Percentiles rank a stretch among this genome's conserved stretches.
These are phyloP conservation scores for Archaeoteleia sp. DNA, from an alignment of 2,888 invertebrate genomes.

Conservation along the genomic window DNA sequence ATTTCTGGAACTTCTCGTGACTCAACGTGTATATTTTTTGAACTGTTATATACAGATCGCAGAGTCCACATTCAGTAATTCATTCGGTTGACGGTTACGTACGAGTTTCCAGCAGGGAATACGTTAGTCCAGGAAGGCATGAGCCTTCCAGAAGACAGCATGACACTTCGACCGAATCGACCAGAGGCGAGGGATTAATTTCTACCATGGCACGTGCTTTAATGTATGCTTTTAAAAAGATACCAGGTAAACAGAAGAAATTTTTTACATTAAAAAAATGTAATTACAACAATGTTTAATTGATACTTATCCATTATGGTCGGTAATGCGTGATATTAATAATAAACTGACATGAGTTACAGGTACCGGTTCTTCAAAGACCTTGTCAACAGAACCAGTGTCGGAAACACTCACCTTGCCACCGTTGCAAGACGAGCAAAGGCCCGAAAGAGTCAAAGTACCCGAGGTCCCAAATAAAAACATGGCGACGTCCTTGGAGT, in stretches of 20 bases:
- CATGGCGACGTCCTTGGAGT: neutral
- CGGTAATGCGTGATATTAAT: no score
- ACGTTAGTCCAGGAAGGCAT: constrained; percentile 29
- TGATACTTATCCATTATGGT: no score
- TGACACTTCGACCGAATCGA: constrained; percentile 16
- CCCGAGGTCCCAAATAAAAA: neutral
- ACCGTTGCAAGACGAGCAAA: no score
- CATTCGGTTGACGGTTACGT: constrained; percentile 58
- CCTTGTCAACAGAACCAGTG: constrained; percentile 11
- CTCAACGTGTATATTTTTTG: no score
- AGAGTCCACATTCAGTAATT: constrained; percentile 11
- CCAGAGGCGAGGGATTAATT: constrained; percentile 59
- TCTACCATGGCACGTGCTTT: constrained; percentile 65
- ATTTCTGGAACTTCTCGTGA: no score
- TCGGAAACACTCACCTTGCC: neutral
- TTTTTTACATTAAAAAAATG: constrained; percentile 10
- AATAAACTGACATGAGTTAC: no score
- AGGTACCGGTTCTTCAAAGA: constrained; percentile 16
- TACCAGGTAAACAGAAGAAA: constrained; percentile 60
- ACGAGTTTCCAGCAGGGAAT: constrained; percentile 54
- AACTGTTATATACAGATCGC: neutral
- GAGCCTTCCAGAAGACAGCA: constrained; percentile 1
- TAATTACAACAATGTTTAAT: constrained; percentile 4
- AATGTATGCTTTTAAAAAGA: constrained; percentile 62
- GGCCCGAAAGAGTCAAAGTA: neutral